A percentile compares a stretch with the other conserved stretches of the same genome.
phyloP scores from a whole-genome alignment of 2,113 vertebrate genomes.

The Setophaga kirtlandii region DNA sequence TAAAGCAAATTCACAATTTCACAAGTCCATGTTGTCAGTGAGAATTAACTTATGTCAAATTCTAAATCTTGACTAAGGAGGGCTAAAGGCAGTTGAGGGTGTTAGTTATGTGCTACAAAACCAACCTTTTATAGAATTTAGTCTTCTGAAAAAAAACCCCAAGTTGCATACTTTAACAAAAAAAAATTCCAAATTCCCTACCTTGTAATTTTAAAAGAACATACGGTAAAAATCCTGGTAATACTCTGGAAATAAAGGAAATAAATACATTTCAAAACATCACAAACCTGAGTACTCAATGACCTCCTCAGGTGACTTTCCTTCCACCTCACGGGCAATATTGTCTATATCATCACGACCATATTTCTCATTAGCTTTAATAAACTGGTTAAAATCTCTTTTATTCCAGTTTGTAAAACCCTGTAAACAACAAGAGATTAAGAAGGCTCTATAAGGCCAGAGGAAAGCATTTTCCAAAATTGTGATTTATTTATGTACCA shows the following conservation, averaged over 20 bases:
- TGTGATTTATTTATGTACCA: neutral
- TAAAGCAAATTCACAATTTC: neutral
- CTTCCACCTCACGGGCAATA: constrained; percentile 88
- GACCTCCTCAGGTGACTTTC: constrained; percentile 88
- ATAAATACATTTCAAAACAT: neutral
- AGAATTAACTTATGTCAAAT: neutral
- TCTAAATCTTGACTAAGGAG: neutral
- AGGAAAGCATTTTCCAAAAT: neutral
- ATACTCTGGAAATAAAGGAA: neutral
- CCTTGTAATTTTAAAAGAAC: neutral
- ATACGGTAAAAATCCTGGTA: neutral
- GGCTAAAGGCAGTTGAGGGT: neutral
- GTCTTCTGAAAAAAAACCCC: neutral
- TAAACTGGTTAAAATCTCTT: constrained; percentile 91
- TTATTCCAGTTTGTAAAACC: constrained; percentile 93
- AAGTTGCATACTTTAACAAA: neutral
- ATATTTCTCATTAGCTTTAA: constrained; percentile 92
- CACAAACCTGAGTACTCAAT: constrained; percentile 88
- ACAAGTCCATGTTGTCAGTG: neutral
- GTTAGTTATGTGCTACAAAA: neutral
- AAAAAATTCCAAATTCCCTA: neutral
- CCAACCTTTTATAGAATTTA: neutral
- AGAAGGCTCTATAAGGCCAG: neutral
- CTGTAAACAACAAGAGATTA: constrained; percentile 64
- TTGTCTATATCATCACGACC: constrained; percentile 90